These are phyloP conservation scores for Bungarus multicinctus DNA, from an alignment of 2,113 vertebrate genomes.

Conservation along the genomic window DNA sequence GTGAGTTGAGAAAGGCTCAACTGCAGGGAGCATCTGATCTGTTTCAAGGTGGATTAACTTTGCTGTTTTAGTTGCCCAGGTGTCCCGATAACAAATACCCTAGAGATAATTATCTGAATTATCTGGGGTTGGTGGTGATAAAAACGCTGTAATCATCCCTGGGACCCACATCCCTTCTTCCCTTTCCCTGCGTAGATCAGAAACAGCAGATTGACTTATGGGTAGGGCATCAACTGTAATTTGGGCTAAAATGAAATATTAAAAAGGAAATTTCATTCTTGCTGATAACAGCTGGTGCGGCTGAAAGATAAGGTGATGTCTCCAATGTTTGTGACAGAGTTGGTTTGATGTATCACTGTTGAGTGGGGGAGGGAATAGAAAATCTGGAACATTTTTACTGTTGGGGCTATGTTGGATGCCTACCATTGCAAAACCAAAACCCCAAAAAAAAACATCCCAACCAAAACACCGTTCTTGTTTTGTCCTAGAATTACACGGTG, in stretches of 20 bases:
- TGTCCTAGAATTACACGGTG: background rate
- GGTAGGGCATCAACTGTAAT: background rate
- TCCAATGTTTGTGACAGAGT: background rate
- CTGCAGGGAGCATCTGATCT: background rate
- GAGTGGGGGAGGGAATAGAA: background rate
- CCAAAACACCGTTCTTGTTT: background rate
- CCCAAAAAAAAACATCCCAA: background rate
- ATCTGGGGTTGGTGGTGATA: background rate
- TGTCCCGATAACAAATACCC: background rate
- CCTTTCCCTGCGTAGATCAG: background rate
- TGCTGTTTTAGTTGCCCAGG: background rate
- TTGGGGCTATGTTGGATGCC: background rate
- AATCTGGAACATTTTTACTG: background rate
- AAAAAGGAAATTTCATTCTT: slow-evolving; percentile 18
- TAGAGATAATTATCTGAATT: background rate
- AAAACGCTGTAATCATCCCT: background rate
- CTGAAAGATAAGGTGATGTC: slow-evolving; percentile 11
- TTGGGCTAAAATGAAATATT: slow-evolving; percentile 18
- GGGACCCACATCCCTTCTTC: background rate
- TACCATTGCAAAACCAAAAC: background rate
- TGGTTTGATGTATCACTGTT: background rate
- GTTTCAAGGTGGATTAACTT: background rate
- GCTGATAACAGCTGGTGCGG: slow-evolving; percentile 14
- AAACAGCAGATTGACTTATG: background rate
- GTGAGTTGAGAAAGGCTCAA: background rate